Conservation (phyloP, 2,888 invertebrate species). For the Chloroclystis v-ata region DNA sequence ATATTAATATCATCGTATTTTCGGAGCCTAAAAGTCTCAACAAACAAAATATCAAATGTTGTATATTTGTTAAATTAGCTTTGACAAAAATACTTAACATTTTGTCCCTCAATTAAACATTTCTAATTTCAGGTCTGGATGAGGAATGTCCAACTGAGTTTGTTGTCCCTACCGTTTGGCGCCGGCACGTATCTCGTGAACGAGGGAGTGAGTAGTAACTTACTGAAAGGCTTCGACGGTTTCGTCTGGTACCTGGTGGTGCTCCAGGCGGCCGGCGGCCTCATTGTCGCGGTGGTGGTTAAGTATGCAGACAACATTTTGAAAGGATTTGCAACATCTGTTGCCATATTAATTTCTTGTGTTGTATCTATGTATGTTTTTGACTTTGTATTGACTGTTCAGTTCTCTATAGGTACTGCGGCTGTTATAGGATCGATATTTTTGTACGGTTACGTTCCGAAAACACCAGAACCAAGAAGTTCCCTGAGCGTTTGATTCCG, state of each 20-base stretch:
- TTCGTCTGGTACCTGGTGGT: slow-evolving; percentile 93
- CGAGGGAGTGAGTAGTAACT: slow-evolving; percentile 84
- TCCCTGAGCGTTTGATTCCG: slow-evolving; percentile 59
- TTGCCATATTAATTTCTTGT: slow-evolving; percentile 97
- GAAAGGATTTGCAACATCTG: slow-evolving; percentile 98
- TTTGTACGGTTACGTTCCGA: slow-evolving; percentile 90
- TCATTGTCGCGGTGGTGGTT: slow-evolving; percentile 98
- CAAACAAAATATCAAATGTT: too few relatives aligned
- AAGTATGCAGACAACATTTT: slow-evolving; percentile 99
- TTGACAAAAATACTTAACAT: too few relatives aligned
- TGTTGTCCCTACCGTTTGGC: slow-evolving; percentile 94
- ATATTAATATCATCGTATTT: too few relatives aligned
- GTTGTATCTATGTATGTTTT: slow-evolving; percentile 96
- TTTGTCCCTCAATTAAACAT: background rate
- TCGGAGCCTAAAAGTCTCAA: too few relatives aligned
- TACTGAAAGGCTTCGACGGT: slow-evolving; percentile 83
- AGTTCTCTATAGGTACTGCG: slow-evolving; percentile 90
- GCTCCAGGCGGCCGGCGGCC: slow-evolving; percentile 95
- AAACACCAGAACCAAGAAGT: slow-evolving; percentile 55
- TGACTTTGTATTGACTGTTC: slow-evolving; percentile 89
- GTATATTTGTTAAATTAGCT: too few relatives aligned
- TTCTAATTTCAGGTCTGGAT: slow-evolving; percentile 85
- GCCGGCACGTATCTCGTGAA: slow-evolving; percentile 86
- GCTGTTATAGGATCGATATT: slow-evolving; percentile 97
- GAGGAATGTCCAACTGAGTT: slow-evolving; percentile 97